phyloP scores from a whole-genome alignment of 2,888 invertebrate genomes.

The Cosmopolites sordidus region DNA sequence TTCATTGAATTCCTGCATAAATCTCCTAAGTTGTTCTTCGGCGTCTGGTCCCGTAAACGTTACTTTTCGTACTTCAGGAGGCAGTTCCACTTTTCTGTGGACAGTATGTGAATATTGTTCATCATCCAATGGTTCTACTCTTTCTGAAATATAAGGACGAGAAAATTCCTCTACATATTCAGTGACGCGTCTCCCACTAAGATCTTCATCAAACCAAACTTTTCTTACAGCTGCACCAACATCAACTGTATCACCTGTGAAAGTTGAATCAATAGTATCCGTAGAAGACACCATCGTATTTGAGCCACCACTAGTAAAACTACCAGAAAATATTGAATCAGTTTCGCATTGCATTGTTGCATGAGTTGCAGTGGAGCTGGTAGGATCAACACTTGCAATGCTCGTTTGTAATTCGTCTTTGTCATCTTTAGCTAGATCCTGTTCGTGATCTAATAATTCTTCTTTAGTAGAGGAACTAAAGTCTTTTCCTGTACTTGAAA shows the following conservation, averaged over 20 bases:
- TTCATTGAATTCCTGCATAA: constrained; percentile 51
- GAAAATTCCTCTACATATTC: constrained; percentile 42
- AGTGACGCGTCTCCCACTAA: constrained; percentile 37
- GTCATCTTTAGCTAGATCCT: constrained; percentile 44
- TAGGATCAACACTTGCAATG: constrained; percentile 70
- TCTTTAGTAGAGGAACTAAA: constrained; percentile 49
- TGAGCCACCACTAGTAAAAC: constrained; percentile 77
- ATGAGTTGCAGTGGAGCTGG: constrained; percentile 75
- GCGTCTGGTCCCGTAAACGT: constrained; percentile 54
- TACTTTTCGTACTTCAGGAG: constrained; percentile 51
- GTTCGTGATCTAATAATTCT: constrained; percentile 28
- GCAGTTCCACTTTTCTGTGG: constrained; percentile 50
- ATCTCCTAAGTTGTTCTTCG: constrained; percentile 50
- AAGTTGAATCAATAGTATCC: constrained; percentile 62
- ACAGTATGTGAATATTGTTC: constrained; percentile 50
- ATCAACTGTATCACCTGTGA: constrained; percentile 50
- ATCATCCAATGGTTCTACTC: constrained; percentile 49
- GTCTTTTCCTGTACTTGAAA: constrained; percentile 51
- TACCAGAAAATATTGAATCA: constrained; percentile 81
- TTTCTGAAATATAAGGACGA: constrained; percentile 51
- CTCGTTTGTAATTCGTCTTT: constrained; percentile 60
- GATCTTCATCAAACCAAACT: constrained; percentile 51
- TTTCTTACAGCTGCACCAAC: constrained; percentile 47
- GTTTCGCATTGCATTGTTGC: constrained; percentile 81
- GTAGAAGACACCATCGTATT: constrained; percentile 79